A percentile compares a stretch with the other conserved stretches of the same genome.
These are phyloP conservation scores for Corticium candelabrum DNA, from an alignment of 37 sponge, comb jelly and placozoan species.

Conservation along the genomic window DNA sequence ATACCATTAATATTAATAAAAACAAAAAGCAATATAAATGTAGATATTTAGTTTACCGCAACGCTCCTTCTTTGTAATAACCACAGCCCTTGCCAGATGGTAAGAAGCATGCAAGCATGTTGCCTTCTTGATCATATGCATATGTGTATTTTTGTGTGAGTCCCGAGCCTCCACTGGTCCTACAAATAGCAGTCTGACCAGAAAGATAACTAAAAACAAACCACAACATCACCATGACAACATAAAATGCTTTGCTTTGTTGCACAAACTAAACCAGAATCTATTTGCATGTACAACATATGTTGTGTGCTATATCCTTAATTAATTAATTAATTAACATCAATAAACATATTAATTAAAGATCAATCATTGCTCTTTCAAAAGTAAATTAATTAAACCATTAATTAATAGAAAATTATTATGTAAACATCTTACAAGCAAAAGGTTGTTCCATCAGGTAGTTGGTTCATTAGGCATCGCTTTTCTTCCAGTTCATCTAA, in stretches of 20 bases:
- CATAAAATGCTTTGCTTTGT: too few species aligned
- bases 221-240: neutral
- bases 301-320: too few species aligned
- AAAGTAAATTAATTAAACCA: too few species aligned
- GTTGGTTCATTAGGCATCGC: conserved; percentile 23
- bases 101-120: conserved; percentile 62
- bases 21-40: too few species aligned
- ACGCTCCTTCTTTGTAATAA: conserved; percentile 51
- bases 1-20: too few species aligned
- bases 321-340: conserved; percentile 43
- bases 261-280: too few species aligned
- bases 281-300: too few species aligned
- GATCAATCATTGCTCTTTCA: too few species aligned
- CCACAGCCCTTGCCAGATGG: conserved; percentile 58
- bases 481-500: conserved; percentile 7
- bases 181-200: conserved; percentile 47
- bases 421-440: too few species aligned
- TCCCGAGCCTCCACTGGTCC: conserved; percentile 31
- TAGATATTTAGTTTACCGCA: too few species aligned
- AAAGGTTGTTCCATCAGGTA: conserved; percentile 74
- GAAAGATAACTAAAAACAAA: conserved; percentile 44
- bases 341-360: too few species aligned
- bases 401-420: too few species aligned
- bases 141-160: conserved; percentile 22
- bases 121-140: conserved; percentile 41